Base-by-base conservation (phyloP, 2,888 invertebrate species). In the Yponomeuta malinellus region DNA sequence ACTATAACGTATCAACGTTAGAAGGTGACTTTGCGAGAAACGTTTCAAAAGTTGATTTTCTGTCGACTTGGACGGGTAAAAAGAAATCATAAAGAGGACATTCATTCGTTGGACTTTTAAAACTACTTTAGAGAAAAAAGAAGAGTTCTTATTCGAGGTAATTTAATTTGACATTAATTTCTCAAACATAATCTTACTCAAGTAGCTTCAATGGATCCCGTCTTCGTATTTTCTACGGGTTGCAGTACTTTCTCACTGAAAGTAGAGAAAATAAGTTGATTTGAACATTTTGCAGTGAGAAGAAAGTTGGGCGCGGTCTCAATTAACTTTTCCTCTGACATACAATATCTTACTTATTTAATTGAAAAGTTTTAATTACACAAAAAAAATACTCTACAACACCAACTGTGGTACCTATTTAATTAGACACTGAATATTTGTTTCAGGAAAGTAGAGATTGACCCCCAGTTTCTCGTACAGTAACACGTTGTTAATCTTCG, bases 281-380 rank as follows among this genome's bases (percentile, higher is more conserved):
- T 15, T 12, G 1, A 59, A 59, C 15, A 59, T 59, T 59, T 59
- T 15, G 52, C 52, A 59, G 12, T 12, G 52, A 59, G 52, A 59
- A 59, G 15, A 59, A 59, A 59, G 52, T 59, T 59, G 15, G 15
- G 12, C 3, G 52, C 12, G 15, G 1, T 59, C 52, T 59, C 52
- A 15, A 15, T 59, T 59, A 59, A 15, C 52, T 59, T 59, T 59
- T 59, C 0, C 15, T 59, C 15, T 12, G 52, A 59, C 52, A 59
- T 15, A 1, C 52, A 59, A 59, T 59, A 59, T 59, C 15, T 59
- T 59, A 59, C 52, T 59, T 5, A 43, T 1, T 43, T 59, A 59
- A 59, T 59, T 59, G 52, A 59, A 59, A 59, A 15, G 52, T 59
- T 59, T 15, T 59, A 59, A 59, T 59, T 59, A 59, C 52, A 59